Percentiles rank a stretch among this genome's conserved stretches.
Evolutionary conservation across 2,113 vertebrate genomes (phyloP).

Genomic region (Calyptomena viridis): DNA sequence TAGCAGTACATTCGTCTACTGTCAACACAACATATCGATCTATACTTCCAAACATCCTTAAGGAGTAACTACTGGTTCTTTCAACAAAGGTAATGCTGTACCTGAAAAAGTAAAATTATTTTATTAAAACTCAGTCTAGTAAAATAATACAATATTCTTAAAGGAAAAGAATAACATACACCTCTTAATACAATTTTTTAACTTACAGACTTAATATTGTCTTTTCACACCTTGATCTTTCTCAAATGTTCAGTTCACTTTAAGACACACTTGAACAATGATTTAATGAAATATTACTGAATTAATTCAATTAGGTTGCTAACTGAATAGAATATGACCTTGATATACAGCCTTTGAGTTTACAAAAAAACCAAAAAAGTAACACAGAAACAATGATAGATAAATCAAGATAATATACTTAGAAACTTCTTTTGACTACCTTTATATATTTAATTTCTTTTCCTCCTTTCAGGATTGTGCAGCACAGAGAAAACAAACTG

Average conservation of each 20-base stretch:
- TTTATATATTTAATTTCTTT: background rate
- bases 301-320: background rate
- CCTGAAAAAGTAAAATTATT: slow-evolving; percentile 66
- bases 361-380: background rate
- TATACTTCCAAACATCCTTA: slow-evolving; percentile 79
- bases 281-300: background rate
- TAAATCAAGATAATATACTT: background rate
- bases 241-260: background rate
- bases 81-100: slow-evolving; percentile 87
- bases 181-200: background rate
- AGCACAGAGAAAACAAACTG: background rate
- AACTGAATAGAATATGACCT: background rate
- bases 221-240: background rate
- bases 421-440: background rate
- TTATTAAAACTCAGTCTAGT: background rate
- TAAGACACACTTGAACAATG: background rate
- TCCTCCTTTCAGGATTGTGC: background rate
- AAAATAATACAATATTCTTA: background rate
- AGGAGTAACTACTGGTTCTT: slow-evolving; percentile 73
- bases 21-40: slow-evolving; percentile 82
- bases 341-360: background rate
- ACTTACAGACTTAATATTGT: background rate
- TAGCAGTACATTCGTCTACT: slow-evolving; percentile 84
- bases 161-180: background rate
- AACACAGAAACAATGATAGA: background rate